Evolutionary conservation across 2,797 vertebrate species (phyloP), one percentile per base, ranked within the genome.

Genomic region (Australoheros facetus): DNA sequence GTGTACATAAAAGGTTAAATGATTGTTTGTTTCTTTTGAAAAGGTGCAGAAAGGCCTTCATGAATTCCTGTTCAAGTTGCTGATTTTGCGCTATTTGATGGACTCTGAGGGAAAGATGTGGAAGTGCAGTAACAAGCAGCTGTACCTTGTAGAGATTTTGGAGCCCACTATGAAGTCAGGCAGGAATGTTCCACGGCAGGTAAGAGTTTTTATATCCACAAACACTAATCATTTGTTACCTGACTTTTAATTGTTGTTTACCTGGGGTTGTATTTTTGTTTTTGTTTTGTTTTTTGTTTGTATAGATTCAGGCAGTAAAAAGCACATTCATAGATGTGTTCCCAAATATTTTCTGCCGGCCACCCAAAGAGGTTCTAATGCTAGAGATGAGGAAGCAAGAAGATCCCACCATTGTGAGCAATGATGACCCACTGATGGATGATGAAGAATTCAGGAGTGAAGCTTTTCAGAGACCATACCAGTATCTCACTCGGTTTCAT

Each of bases 391-490:
- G 17, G 42, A 93, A 89, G 0, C 81, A 85, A 57, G 87, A 94
- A 7, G 73, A 83, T 42, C 26, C 2, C 6, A 26, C 0, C 7
- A 7, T 37, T 30, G 32, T 73, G n/a, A 73, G 48, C 48, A 9
- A 0, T 37, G 80, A 82, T 0, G 95, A 96, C 5, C 97, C 97
- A 1, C 91, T 97, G 10, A 98, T 99, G 97, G 98, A 99, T 80
- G 32, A 89, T 23, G 21, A 73, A 21, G 96, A 97, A 78, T 99
- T 99, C 74, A 19, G 37, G 79, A 97, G 96, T 10, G 96, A 94
- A 85, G 94, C 95, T 69, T 99, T 97, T 92, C 98, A 99, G 81
- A 96, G 98, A 23, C 97, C 98, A 2, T 99, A 96, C 89, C 98
- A 99, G 77, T 99, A 99, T 73, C 92, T 99, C 74, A 95, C 39